A percentile compares a stretch with the other conserved stretches of the same genome.
Conservation (phyloP, 2,113 vertebrate genomes). For the Emydura subglobosa region DNA sequence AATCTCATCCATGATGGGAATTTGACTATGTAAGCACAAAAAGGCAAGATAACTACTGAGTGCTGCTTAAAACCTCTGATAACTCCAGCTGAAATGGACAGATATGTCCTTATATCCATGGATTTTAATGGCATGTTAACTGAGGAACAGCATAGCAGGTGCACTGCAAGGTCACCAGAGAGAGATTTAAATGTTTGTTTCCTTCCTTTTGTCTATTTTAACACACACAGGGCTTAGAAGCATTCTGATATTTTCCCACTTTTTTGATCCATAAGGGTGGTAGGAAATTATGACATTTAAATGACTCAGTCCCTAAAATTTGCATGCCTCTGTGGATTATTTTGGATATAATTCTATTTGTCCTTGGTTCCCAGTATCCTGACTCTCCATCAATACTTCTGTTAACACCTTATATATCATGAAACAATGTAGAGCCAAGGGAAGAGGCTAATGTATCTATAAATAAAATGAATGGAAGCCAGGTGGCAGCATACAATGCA, state of each 20-base stretch:
- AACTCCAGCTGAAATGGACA: not conserved
- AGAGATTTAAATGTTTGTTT: not conserved
- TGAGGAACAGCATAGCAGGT: not conserved
- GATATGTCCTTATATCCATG: not conserved
- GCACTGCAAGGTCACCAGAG: not conserved
- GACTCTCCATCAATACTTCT: not conserved
- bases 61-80: not conserved
- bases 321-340: not conserved
- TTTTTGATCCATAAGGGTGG: not conserved
- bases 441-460: not conserved
- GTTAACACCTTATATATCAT: not conserved
- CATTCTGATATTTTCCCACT: not conserved
- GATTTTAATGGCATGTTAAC: not conserved
- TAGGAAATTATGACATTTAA: not conserved
- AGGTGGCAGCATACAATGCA: not conserved
- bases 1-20: conserved; percentile 31
- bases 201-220: not conserved
- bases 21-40: conserved; percentile 7
- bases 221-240: not conserved
- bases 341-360: not conserved
- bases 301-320: not conserved
- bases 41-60: not conserved
- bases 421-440: not conserved
- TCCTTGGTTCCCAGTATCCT: not conserved
- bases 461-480: not conserved